Percentiles rank a stretch among this genome's conserved stretches.
Evolutionary conservation across 2,888 invertebrate genomes (phyloP).

Genomic region (Mongoloraphidia duomilia): DNA sequence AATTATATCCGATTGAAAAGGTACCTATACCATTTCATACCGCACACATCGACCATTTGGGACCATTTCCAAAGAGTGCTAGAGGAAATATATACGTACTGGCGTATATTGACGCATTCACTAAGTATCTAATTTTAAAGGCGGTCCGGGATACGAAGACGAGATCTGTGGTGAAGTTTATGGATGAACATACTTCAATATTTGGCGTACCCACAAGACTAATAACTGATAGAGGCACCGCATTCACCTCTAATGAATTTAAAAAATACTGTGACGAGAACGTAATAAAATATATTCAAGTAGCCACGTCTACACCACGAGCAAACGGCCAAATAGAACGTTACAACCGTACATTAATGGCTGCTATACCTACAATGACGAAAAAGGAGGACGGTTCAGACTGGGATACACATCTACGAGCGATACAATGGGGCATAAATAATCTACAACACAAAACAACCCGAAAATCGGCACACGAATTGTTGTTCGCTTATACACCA

Average conservation of each 20-base stretch:
- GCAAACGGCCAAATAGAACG: slow-evolving; percentile 16
- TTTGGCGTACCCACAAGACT: slow-evolving; percentile 11
- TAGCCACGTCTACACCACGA: slow-evolving; percentile 10
- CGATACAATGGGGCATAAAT: too few species aligned
- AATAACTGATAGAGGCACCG: slow-evolving; percentile 12
- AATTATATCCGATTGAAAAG: slow-evolving; percentile 12
- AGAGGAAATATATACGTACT: slow-evolving; percentile 8
- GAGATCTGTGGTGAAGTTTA: too few species aligned
- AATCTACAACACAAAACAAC: too few species aligned
- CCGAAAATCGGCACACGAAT: too few species aligned
- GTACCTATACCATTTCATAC: slow-evolving; percentile 9
- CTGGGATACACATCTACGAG: too few species aligned
- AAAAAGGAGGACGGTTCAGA: too few species aligned
- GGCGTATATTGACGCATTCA: slow-evolving; percentile 7
- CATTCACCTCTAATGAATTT: slow-evolving; percentile 13
- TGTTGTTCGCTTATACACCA: too few species aligned
- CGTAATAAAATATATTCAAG: slow-evolving; percentile 7
- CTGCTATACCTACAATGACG: slow-evolving; percentile 5
- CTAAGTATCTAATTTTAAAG: slow-evolving; percentile 10
- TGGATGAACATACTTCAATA: too few species aligned
- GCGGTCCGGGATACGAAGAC: too few species aligned
- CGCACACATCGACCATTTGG: slow-evolving; percentile 14
- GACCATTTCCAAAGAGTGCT: slow-evolving; percentile 11
- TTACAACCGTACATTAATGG: slow-evolving; percentile 7
- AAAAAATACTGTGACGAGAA: slow-evolving; percentile 9